phyloP scores from a whole-genome alignment of 1,140 invertebrate species.

The Laupala kohalensis region DNA sequence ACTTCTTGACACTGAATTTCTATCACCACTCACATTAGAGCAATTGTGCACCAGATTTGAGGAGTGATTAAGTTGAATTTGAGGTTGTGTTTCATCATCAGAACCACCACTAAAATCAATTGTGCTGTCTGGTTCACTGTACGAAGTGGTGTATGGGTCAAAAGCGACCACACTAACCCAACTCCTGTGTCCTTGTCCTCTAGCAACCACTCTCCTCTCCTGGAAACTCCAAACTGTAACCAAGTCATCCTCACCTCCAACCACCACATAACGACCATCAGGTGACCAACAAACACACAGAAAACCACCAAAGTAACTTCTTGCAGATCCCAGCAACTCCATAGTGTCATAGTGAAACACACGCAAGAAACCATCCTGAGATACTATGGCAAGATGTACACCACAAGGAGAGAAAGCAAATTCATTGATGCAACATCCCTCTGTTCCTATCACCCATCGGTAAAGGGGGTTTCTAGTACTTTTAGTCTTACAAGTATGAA shows the following conservation, averaged over 20 bases:
- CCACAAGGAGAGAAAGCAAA: slow-evolving; percentile 95
- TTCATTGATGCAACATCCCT: slow-evolving; percentile 82
- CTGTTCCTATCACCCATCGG: slow-evolving; percentile 65
- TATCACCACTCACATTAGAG: slow-evolving; percentile 15
- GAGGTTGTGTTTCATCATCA: slow-evolving; percentile 36
- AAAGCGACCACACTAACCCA: slow-evolving; percentile 97
- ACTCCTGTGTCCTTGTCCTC: slow-evolving; percentile 86
- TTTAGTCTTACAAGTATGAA: slow-evolving; percentile 94
- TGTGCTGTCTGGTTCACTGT: slow-evolving; percentile 24
- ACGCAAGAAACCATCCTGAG: slow-evolving; percentile 90
- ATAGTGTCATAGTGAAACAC: slow-evolving; percentile 96
- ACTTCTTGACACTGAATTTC: slow-evolving; percentile 12
- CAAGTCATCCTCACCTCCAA: slow-evolving; percentile 96
- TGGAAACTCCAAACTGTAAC: slow-evolving; percentile 94
- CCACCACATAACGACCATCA: slow-evolving; percentile 87
- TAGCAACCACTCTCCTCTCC: slow-evolving; percentile 84
- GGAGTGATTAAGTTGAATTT: slow-evolving; percentile 12
- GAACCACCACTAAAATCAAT: slow-evolving; percentile 28
- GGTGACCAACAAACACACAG: slow-evolving; percentile 96
- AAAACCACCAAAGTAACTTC: slow-evolving; percentile 94
- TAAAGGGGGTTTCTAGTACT: slow-evolving; percentile 91
- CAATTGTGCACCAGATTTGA: slow-evolving; percentile 12
- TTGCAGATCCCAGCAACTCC: slow-evolving; percentile 80
- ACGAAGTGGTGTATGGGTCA: slow-evolving; percentile 75
- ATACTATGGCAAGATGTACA: slow-evolving; percentile 79